Evolutionary conservation across 2,888 invertebrate genomes (phyloP).

Genomic region (Sialis fuliginosa): DNA sequence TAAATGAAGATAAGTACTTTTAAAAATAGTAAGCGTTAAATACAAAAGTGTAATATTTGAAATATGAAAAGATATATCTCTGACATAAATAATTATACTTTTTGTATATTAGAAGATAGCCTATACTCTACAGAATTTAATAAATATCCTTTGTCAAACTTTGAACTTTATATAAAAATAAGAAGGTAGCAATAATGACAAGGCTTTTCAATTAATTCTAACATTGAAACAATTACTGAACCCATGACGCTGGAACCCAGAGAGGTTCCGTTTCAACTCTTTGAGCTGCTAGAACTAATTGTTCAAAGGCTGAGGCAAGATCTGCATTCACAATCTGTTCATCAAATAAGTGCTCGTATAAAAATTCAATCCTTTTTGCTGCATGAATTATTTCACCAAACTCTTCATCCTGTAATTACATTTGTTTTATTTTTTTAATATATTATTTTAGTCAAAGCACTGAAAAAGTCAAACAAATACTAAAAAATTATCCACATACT

Average conservation of each 20-base stretch:
- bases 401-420: conserved; percentile 65
- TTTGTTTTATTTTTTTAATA: neutral
- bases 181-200: too few relatives aligned
- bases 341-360: conserved; percentile 90
- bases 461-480: neutral
- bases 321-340: conserved; percentile 86
- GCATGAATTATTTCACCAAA: conserved; percentile 73
- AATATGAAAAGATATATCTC: too few relatives aligned
- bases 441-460: neutral
- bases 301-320: conserved; percentile 67
- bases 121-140: too few relatives aligned
- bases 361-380: conserved; percentile 73
- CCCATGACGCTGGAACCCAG: conserved; percentile 94
- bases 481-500: neutral
- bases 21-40: too few relatives aligned
- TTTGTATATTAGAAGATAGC: too few relatives aligned
- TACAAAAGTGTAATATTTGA: too few relatives aligned
- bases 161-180: too few relatives aligned
- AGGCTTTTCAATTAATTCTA: neutral
- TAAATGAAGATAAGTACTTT: too few relatives aligned
- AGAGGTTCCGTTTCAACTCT: conserved; percentile 80
- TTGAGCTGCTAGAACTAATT: conserved; percentile 63
- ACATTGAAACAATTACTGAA: conserved; percentile 40
- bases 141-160: too few relatives aligned
- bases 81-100: too few relatives aligned